phyloP scores from a whole-genome alignment of 2,888 invertebrate genomes.

The Lapara coniferarum region DNA sequence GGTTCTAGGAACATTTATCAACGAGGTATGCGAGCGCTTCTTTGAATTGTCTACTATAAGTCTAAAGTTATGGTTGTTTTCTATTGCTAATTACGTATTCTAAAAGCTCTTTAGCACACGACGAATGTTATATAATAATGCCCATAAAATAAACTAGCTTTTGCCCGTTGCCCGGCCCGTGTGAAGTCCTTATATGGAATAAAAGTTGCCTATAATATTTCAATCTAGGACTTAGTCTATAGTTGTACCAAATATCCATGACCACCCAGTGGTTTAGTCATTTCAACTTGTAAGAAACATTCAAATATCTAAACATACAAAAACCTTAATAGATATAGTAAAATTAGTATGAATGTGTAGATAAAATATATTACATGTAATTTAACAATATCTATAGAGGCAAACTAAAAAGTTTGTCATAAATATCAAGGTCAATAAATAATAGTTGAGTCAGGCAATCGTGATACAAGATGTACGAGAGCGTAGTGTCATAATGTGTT shows the following conservation, averaged over 20 bases:
- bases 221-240: too few relatives aligned
- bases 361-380: conserved; percentile 32
- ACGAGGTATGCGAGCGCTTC: conserved; percentile 39
- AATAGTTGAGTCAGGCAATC: conserved; percentile 56
- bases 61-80: not conserved
- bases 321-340: too few relatives aligned
- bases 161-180: too few relatives aligned
- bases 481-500: conserved; percentile 48
- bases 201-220: too few relatives aligned
- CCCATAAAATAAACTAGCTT: too few relatives aligned
- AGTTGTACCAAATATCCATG: too few relatives aligned
- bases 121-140: too few relatives aligned
- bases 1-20: conserved; percentile 42
- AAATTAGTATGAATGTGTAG: not conserved
- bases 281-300: too few relatives aligned
- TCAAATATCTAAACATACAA: too few relatives aligned
- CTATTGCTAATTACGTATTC: not conserved
- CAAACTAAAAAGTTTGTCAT: conserved; percentile 60
- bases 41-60: conserved; percentile 31
- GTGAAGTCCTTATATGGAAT: too few relatives aligned
- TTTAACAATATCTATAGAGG: conserved; percentile 46
- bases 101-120: not conserved
- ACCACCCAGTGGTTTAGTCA: too few relatives aligned
- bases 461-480: conserved; percentile 47
- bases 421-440: conserved; percentile 66